phyloP scores from a whole-genome alignment of 2,888 invertebrate genomes.

The Linnaemya vulpina region DNA sequence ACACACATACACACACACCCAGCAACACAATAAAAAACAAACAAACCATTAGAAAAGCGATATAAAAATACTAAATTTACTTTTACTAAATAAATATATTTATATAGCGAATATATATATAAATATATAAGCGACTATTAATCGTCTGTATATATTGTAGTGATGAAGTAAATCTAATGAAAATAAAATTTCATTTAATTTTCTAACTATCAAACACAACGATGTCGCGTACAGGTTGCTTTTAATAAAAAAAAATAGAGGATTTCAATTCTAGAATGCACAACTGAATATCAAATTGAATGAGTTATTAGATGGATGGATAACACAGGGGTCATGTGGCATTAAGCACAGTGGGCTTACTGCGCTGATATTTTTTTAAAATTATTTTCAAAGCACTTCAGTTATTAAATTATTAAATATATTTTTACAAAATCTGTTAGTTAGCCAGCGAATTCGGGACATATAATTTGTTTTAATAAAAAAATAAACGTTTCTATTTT shows the following conservation, averaged over 20 bases:
- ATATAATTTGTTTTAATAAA: no score
- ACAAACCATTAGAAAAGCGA: constrained; percentile 55
- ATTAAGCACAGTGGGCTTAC: background rate
- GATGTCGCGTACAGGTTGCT: constrained; percentile 4
- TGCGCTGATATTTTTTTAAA: no score
- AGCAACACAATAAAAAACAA: constrained; percentile 18
- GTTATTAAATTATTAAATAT: no score
- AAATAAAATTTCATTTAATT: constrained; percentile 60
- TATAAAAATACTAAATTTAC: constrained; percentile 35
- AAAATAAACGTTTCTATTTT: no score
- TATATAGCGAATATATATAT: constrained; percentile 14
- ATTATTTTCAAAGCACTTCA: no score
- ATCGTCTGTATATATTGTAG: constrained; percentile 12
- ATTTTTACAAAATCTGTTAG: no score
- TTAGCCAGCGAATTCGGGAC: no score
- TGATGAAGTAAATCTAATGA: constrained; percentile 46
- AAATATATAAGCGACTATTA: constrained; percentile 3
- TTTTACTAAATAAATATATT: constrained; percentile 14
- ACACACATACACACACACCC: background rate
- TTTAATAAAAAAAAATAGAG: background rate
- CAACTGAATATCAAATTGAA: background rate
- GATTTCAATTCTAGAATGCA: background rate
- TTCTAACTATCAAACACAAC: constrained; percentile 31
- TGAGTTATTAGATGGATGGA: background rate
- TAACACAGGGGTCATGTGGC: background rate